Conservation (phyloP, 2,888 invertebrate species). For the Ophion ventricosus region DNA sequence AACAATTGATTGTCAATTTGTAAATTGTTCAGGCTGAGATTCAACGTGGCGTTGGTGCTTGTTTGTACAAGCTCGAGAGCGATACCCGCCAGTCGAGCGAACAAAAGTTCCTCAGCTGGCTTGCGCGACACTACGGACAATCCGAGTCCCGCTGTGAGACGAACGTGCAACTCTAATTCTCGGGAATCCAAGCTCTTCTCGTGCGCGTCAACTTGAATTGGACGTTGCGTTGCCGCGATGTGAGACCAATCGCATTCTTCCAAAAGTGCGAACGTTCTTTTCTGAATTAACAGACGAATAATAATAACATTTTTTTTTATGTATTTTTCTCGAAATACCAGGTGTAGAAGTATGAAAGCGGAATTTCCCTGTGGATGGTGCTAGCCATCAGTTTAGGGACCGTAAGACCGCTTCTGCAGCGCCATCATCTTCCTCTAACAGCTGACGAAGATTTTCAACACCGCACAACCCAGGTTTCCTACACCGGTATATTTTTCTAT, state of each 20-base stretch:
- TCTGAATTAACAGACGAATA: slow-evolving; percentile 69
- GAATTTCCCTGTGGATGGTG: no score
- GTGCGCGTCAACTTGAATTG: slow-evolving; percentile 77
- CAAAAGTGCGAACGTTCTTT: slow-evolving; percentile 83
- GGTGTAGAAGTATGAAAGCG: no score
- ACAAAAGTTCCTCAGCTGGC: slow-evolving; percentile 92
- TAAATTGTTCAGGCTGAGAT: slow-evolving; percentile 90
- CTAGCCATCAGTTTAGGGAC: no score
- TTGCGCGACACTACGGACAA: slow-evolving; percentile 90
- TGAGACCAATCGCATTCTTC: slow-evolving; percentile 85
- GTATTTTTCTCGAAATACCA: background rate
- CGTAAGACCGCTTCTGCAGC: no score
- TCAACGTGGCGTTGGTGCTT: slow-evolving; percentile 85
- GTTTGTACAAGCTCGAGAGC: slow-evolving; percentile 86
- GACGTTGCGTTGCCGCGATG: slow-evolving; percentile 84
- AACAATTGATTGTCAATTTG: slow-evolving; percentile 90
- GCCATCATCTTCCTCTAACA: no score
- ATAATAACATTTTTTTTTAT: background rate
- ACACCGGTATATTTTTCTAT: no score
- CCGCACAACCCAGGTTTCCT: no score
- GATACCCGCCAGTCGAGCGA: slow-evolving; percentile 88
- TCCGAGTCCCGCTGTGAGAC: slow-evolving; percentile 88
- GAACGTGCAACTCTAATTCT: slow-evolving; percentile 87
- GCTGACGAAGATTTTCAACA: no score
- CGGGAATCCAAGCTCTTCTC: slow-evolving; percentile 76